These are phyloP conservation scores for Brachionus calyciflorus DNA, from an alignment of 1,140 invertebrate genomes.

Conservation along the genomic window DNA sequence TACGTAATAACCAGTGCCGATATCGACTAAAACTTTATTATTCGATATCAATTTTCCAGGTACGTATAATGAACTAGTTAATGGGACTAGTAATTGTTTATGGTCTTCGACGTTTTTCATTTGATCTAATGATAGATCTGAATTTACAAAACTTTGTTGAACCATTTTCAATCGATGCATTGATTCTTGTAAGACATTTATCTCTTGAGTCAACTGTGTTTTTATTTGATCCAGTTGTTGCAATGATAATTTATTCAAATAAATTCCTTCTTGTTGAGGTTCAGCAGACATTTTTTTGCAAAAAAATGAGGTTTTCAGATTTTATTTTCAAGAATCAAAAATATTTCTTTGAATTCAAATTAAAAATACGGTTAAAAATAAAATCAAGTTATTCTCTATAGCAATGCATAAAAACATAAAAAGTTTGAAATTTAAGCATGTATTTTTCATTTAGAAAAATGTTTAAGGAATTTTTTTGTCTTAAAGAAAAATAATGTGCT, in stretches of 20 bases:
- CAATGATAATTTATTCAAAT: constrained; percentile 7
- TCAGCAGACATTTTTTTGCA: background rate
- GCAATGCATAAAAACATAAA: too few relatives aligned
- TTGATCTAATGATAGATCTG: constrained; percentile 1
- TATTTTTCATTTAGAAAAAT: too few relatives aligned
- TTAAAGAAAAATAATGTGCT: too few relatives aligned
- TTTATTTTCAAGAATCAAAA: too few relatives aligned
- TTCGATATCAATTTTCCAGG: constrained; percentile 77
- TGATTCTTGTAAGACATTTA: constrained; percentile 41
- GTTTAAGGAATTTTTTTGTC: too few relatives aligned
- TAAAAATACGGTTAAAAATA: too few relatives aligned
- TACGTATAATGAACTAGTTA: constrained; percentile 74
- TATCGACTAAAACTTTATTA: constrained; percentile 80
- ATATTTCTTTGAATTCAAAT: too few relatives aligned
- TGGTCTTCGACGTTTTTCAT: background rate
- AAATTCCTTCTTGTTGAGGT: constrained; percentile 1
- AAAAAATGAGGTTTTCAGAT: too few relatives aligned
- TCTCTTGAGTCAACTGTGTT: constrained; percentile 27
- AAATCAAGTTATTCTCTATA: too few relatives aligned
- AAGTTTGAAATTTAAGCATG: too few relatives aligned
- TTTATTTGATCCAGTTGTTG: constrained; percentile 43
- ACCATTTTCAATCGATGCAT: constrained; percentile 24
- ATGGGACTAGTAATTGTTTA: constrained; percentile 44
- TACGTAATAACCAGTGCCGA: constrained; percentile 92
- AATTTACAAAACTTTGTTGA: constrained; percentile 38